Evolutionary conservation across 1,140 invertebrate genomes (phyloP), one percentile per base, ranked within the genome.

Genomic region (Rhizoglyphus robini): DNA sequence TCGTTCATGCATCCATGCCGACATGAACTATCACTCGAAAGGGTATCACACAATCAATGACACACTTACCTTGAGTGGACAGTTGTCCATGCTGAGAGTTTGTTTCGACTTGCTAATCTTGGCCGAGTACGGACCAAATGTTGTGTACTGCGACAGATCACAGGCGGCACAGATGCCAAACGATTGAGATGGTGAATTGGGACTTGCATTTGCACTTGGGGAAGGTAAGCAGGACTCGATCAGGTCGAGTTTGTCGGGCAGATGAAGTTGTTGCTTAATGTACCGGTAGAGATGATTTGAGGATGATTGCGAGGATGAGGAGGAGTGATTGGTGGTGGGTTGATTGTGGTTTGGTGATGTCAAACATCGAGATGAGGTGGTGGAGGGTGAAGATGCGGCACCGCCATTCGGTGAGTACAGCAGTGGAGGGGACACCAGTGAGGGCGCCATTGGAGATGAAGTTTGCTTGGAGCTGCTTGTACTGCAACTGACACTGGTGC

Each of bases 111-210:
- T 60, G 3, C 32, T 32, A 60, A 60, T 60, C 27, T 60, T 60
- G 1, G 58, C 58, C n/a, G 58, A 3, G 36, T 38, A 60, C n/a
- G 58, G 58, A n/a, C 58, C 58, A 60, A 60, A 60, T 38, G 58
- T 60, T 38, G 58, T 60, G 13, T 15, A 60, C 13, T 29, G 58
- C 11, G 15, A 8, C 13, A 60, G 15, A 60, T 60, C 58, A 54
- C 51, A 54, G 5, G 51, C 51, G 51, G 51, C 51, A 54, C 51
- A 8, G 31, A 54, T 54, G 8, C 51, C 51, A 41, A 41, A 41
- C 36, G 36, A 41, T 41, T 41, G 8, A 8, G 51, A 11, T 54
- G 51, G 51, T 54, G 23, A 54, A 11, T 8, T 27, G 8, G 51
- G 23, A 54, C 15, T 25, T n/a, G n/a, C n/a, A n/a, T n/a, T n/a